Conservation (phyloP, 2,797 vertebrate genomes). For the Betta splendens region DNA sequence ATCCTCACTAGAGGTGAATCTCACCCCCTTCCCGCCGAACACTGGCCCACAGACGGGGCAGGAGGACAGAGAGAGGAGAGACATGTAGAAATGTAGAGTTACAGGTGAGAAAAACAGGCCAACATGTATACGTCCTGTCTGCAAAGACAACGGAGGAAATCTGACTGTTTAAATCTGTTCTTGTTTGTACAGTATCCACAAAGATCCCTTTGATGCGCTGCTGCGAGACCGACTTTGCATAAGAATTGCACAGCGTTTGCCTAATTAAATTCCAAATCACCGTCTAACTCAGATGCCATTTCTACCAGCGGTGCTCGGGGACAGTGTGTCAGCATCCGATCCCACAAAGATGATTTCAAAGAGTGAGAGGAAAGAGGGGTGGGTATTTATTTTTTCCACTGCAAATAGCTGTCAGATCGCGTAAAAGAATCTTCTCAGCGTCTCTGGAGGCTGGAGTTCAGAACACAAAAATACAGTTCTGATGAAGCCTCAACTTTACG, state of each 20-base stretch:
- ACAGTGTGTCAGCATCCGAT: constrained; percentile 50
- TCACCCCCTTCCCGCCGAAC: constrained; percentile 98
- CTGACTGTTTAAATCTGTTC: neutral
- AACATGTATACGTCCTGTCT: constrained; percentile 35
- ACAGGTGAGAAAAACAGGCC: constrained; percentile 53
- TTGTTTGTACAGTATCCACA: neutral
- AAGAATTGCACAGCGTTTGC: constrained; percentile 31
- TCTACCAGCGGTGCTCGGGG: constrained; percentile 41
- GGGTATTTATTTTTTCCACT: constrained; percentile 41
- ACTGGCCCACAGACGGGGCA: constrained; percentile 86
- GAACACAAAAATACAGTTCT: constrained; percentile 22
- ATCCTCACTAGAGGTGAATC: constrained; percentile 99
- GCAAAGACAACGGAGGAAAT: neutral
- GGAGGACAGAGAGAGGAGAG: constrained; percentile 67
- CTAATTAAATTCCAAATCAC: constrained; percentile 56
- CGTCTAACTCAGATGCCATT: constrained; percentile 44
- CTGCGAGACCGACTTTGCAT: constrained; percentile 5
- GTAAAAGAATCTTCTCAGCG: constrained; percentile 34
- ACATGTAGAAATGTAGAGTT: constrained; percentile 60
- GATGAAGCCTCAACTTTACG: constrained; percentile 21
- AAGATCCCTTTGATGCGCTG: neutral
- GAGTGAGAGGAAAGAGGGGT: constrained; percentile 27
- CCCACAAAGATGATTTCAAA: constrained; percentile 40
- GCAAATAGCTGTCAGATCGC: constrained; percentile 57
- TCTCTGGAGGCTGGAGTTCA: constrained; percentile 36